A percentile compares a stretch with the other conserved stretches of the same genome.
Conservation (phyloP, 2,888 invertebrate species). For the Labia minor region DNA sequence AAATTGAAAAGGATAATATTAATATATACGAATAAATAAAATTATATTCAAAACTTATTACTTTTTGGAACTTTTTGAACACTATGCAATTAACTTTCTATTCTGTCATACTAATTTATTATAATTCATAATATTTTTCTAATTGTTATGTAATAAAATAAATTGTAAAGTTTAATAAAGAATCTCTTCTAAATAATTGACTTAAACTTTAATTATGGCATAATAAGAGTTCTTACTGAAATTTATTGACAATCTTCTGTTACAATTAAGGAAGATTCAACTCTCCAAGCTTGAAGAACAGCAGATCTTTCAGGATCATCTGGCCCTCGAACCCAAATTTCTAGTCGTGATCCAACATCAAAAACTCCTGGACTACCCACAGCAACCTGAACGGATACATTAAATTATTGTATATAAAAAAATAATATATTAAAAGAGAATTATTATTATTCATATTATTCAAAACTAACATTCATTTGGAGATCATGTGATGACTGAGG, state of each 20-base stretch:
- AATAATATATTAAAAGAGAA: background rate
- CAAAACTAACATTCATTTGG: background rate
- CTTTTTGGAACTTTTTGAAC: no score
- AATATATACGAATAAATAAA: no score
- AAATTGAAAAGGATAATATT: no score
- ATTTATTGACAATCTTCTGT: background rate
- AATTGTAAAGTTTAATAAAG: no score
- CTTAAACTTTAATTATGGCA: no score
- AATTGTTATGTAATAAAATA: no score
- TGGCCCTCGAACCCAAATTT: constrained; percentile 36
- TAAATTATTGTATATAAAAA: constrained; percentile 41
- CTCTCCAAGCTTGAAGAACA: constrained; percentile 26
- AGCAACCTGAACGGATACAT: constrained; percentile 49
- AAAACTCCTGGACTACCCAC: constrained; percentile 55
- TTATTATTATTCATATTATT: no score
- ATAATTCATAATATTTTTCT: no score
- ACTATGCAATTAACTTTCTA: no score
- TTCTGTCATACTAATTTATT: no score
- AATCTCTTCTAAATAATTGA: no score
- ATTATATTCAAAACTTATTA: no score
- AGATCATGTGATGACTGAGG: constrained; percentile 35
- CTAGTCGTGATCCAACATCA: constrained; percentile 52
- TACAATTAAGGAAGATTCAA: constrained; percentile 27
- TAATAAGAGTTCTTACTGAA: background rate
- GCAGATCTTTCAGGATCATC: constrained; percentile 24